Conservation (phyloP, 1,140 invertebrate species). For the Lucilia sericata region DNA sequence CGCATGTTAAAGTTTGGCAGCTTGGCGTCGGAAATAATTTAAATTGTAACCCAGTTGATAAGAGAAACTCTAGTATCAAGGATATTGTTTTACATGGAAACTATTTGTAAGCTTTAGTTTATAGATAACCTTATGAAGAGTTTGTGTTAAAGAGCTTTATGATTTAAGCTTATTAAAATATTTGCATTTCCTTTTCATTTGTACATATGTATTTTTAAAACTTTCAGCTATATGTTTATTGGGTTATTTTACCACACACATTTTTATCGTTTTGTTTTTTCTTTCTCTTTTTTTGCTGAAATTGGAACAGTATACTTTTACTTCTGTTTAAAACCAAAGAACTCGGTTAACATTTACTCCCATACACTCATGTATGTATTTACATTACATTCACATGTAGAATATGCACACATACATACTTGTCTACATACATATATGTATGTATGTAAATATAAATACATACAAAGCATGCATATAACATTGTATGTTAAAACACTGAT, state of each 20-base stretch:
- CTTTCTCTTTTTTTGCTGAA: neutral
- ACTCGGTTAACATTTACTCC: neutral
- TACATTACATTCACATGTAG: no score
- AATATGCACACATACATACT: neutral
- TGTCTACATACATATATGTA: neutral
- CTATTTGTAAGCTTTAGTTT: no score
- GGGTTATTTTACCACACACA: neutral
- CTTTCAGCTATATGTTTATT: neutral
- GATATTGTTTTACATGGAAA: no score
- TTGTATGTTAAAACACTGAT: no score
- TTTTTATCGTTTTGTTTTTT: neutral
- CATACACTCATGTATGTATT: neutral
- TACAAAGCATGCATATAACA: neutral
- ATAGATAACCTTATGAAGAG: no score
- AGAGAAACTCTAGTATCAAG: no score
- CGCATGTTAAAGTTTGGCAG: neutral
- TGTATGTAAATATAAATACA: neutral
- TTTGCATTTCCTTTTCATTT: no score
- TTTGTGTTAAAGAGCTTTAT: no score
- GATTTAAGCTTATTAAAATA: no score
- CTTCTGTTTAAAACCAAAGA: conserved; percentile 6
- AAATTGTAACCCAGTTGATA: neutral
- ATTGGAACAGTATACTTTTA: neutral
- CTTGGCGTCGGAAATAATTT: neutral
- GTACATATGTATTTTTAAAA: no score